phyloP scores from a whole-genome alignment of 2,797 vertebrate species.

The Pseudocheirus occidentalis region DNA sequence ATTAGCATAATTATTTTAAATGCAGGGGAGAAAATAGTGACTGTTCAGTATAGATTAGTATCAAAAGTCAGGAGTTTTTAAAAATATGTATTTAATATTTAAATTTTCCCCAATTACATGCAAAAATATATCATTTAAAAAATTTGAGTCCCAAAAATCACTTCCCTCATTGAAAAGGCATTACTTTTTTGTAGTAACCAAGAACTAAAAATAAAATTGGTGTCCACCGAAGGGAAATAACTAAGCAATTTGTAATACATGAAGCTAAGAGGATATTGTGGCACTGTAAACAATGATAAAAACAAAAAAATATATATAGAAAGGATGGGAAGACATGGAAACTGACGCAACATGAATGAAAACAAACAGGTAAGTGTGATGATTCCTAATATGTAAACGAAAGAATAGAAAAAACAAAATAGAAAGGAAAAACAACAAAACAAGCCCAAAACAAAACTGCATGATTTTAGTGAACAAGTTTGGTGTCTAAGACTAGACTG shows the following conservation, averaged over 20 bases:
- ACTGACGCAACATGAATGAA: too few species aligned
- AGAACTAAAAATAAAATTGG: not conserved
- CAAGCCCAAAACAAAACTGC: too few species aligned
- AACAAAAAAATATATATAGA: too few species aligned
- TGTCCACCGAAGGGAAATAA: not conserved
- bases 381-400: too few species aligned
- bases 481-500: too few species aligned
- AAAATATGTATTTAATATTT: not conserved
- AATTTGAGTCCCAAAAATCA: not conserved
- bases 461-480: too few species aligned
- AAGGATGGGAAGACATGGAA: too few species aligned
- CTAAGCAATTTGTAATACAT: not conserved
- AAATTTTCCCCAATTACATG: not conserved
- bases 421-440: too few species aligned
- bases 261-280: not conserved
- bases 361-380: too few species aligned
- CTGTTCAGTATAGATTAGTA: not conserved
- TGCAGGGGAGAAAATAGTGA: not conserved
- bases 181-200: not conserved
- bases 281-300: not conserved
- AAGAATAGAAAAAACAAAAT: too few species aligned
- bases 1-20: not conserved
- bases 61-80: not conserved
- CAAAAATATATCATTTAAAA: not conserved
- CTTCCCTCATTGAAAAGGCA: not conserved